phyloP scores from a whole-genome alignment of 2,888 invertebrate species.

The Nymphalis urticae region DNA sequence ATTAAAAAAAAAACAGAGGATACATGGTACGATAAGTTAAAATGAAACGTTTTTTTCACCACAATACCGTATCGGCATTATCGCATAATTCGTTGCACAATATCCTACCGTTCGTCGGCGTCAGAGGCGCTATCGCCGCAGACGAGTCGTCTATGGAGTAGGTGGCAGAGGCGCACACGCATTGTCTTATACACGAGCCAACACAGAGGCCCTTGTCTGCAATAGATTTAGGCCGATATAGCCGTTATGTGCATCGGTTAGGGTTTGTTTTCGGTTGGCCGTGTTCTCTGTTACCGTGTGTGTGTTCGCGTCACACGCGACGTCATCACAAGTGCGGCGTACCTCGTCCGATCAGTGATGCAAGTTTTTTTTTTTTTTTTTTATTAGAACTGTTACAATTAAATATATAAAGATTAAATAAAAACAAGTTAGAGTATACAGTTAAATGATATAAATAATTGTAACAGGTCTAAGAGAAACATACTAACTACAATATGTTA shows the following conservation, averaged over 20 bases:
- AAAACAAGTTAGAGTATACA: too few species aligned
- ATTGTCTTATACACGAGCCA: slow-evolving; percentile 77
- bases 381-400: slow-evolving; percentile 6
- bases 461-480: neutral
- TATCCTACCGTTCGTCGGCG: slow-evolving; percentile 59
- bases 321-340: neutral
- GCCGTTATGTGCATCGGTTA: slow-evolving; percentile 29
- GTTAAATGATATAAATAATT: neutral
- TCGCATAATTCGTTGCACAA: slow-evolving; percentile 25
- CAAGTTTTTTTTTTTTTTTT: neutral
- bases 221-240: slow-evolving; percentile 57
- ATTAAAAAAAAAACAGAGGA: slow-evolving; percentile 14
- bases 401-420: too few species aligned
- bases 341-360: neutral
- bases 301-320: neutral
- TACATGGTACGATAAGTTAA: slow-evolving; percentile 21
- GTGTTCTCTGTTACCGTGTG: slow-evolving; percentile 11
- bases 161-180: slow-evolving; percentile 71
- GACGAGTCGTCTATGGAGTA: slow-evolving; percentile 70
- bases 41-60: neutral
- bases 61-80: slow-evolving; percentile 8
- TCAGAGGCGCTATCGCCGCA: slow-evolving; percentile 58
- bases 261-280: slow-evolving; percentile 1
- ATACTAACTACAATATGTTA: slow-evolving; percentile 16
- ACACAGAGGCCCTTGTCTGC: slow-evolving; percentile 76